These are phyloP conservation scores for Drosophila bocki DNA, from an alignment of 1,140 invertebrate genomes.

Conservation along the genomic window DNA sequence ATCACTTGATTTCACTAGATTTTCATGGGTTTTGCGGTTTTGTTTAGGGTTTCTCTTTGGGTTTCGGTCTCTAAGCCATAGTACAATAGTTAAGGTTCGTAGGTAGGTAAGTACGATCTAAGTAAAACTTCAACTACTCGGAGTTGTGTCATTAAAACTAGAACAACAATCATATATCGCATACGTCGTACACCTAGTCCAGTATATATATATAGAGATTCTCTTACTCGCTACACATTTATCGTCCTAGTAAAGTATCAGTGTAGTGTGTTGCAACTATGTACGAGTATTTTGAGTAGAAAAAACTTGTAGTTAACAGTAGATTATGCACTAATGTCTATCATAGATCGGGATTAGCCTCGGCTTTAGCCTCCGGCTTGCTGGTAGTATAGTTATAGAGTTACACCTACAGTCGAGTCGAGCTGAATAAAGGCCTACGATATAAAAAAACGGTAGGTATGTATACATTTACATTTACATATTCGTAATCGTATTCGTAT, in stretches of 20 bases:
- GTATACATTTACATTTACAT: constrained; percentile 49
- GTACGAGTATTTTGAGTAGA: constrained; percentile 67
- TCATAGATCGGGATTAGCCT: constrained; percentile 59
- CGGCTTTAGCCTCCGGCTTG: constrained; percentile 41
- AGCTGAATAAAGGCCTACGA: constrained; percentile 77
- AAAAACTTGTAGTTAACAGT: constrained; percentile 80
- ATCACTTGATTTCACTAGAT: constrained; percentile 84
- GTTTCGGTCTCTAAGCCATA: constrained; percentile 44
- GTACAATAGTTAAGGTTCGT: constrained; percentile 69
- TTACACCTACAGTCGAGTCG: constrained; percentile 71
- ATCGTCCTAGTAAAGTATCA: constrained; percentile 76
- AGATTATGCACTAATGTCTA: constrained; percentile 67
- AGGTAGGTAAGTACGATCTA: constrained; percentile 68
- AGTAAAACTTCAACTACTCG: constrained; percentile 70
- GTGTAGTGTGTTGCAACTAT: constrained; percentile 68
- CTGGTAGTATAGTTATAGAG: constrained; percentile 39
- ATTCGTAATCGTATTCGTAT: constrained; percentile 24
- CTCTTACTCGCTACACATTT: constrained; percentile 67
- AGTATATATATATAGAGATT: constrained; percentile 58
- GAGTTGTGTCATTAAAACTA: constrained; percentile 71
- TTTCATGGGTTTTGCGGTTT: constrained; percentile 53
- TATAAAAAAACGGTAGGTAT: constrained; percentile 75
- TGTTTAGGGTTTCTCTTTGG: constrained; percentile 22
- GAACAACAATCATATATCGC: constrained; percentile 80
- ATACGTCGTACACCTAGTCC: constrained; percentile 52